These are phyloP conservation scores for Apamea sordens DNA, from an alignment of 2,888 invertebrate species.

Conservation along the genomic window DNA sequence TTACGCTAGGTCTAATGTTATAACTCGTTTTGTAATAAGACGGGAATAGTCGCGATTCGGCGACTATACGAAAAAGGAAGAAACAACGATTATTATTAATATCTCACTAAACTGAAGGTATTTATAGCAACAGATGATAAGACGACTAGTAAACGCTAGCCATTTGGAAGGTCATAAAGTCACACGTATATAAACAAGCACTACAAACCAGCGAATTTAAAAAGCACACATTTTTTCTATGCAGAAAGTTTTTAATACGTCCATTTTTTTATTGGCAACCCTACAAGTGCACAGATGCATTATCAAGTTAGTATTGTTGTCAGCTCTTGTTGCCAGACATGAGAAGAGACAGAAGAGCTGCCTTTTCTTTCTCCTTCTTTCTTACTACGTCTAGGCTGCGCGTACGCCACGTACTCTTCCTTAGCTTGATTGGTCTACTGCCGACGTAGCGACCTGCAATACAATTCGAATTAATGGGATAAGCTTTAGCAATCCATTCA, in stretches of 20 bases:
- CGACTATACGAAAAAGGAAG: not conserved
- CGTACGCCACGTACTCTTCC: constrained; percentile 99
- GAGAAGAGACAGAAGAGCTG: constrained; percentile 93
- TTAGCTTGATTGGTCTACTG: constrained; percentile 98
- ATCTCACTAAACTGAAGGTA: not conserved
- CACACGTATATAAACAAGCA: constrained; percentile 1
- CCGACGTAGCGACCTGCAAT: constrained; percentile 98
- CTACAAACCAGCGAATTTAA: constrained; percentile 6
- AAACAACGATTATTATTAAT: not conserved
- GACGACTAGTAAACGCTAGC: not conserved
- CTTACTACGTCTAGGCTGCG: constrained; percentile 97
- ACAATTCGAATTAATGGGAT: not conserved
- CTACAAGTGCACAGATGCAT: constrained; percentile 24
- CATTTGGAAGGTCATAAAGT: not conserved
- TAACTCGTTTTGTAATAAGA: too few relatives aligned
- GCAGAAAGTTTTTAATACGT: not conserved
- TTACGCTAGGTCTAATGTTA: too few relatives aligned
- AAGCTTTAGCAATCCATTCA: not conserved
- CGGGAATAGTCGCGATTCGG: not conserved
- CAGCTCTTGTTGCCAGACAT: constrained; percentile 90
- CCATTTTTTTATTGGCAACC: constrained; percentile 33
- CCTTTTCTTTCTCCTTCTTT: constrained; percentile 99
- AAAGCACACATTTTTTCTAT: constrained; percentile 1
- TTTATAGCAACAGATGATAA: not conserved
- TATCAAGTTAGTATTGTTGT: constrained; percentile 61